Base-by-base conservation (phyloP, 2,888 invertebrate genomes). In the Polyploca ridens region DNA sequence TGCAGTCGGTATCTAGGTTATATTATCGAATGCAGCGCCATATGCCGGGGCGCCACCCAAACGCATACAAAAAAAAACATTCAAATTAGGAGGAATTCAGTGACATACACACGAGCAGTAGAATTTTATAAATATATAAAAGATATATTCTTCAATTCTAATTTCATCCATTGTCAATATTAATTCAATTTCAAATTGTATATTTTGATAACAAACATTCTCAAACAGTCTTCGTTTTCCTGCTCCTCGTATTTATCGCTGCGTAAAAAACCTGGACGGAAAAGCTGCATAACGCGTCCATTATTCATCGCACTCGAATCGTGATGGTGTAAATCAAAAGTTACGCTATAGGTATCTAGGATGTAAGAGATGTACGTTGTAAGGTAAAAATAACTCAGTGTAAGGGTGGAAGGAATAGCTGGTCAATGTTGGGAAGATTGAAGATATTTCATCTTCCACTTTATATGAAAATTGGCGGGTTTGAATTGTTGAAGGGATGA, bases 261-360 rank as follows among this genome's bases (percentile, higher is more conserved):
- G 16, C 16, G 16, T 54, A 54, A 54, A 54, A 54, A 54, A 27
- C 16, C 10, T 19, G 54, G 6, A 19, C 54, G 19, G 8, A 10
- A 8, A 49, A 54, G 19, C 54, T 54, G 54, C 54, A 54, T 54
- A 54, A 54, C 54, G 54, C 54, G 16, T 54, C 54, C 54, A 54
- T 54, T 54, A 54, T 54, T 54, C 54, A 54, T 54, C 19, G 54
- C 10, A 54, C 54, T 54, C 54, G 54, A 54, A 54, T 54, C 54
- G 54, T 54, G 54, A 54, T 54, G 19, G 10, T 10, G 54, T 54
- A 54, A 54, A 54, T 54, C 54, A 54, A 54, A 54, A 54, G 19
- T 16, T 54, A 54, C 54, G 46, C 16, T 49, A n/a, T 49, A 49
- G n/a, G n/a, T 54, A 54, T 19, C 19, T 19, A 54, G 14, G 5